These are phyloP conservation scores for Cardiocondyla obscurior DNA, from an alignment of 1,140 invertebrate genomes.

Conservation along the genomic window DNA sequence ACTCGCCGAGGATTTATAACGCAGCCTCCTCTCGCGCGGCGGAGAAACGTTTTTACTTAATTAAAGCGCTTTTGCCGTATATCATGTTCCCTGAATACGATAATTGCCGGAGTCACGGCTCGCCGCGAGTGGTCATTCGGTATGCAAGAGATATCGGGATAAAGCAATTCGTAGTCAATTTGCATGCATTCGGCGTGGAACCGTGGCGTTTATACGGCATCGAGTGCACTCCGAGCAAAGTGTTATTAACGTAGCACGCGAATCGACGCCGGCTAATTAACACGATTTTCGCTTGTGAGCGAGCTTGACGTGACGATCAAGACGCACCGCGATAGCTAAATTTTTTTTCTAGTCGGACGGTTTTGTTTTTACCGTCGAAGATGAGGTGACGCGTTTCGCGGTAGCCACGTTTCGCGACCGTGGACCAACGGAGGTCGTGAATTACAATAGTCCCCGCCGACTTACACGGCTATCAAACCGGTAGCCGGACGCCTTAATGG, in stretches of 20 bases:
- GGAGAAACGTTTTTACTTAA: not conserved
- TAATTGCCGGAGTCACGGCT: not conserved
- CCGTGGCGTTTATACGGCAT: not conserved
- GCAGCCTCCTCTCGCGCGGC: not conserved
- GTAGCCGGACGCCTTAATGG: conserved; percentile 39
- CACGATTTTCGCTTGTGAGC: not conserved
- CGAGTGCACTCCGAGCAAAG: not conserved
- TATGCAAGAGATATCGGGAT: not conserved
- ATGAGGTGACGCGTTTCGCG: too few relatives aligned
- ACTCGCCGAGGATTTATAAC: not conserved
- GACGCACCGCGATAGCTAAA: too few relatives aligned
- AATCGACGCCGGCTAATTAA: not conserved
- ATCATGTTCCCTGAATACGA: not conserved
- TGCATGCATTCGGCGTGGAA: not conserved
- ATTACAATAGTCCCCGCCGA: conserved; percentile 52
- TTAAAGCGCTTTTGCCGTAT: not conserved
- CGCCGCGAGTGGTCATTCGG: not conserved
- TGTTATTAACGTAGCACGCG: not conserved
- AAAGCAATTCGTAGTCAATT: not conserved
- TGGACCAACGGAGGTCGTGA: conserved; percentile 57
- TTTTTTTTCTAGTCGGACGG: too few relatives aligned
- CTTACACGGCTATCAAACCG: conserved; percentile 57
- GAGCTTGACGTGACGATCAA: too few relatives aligned
- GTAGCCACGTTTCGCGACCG: too few relatives aligned
- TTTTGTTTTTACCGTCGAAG: conserved; percentile 16